A percentile compares a stretch with the other conserved stretches of the same genome.
phyloP scores from a whole-genome alignment of 2,113 vertebrate genomes.

The Menidia beryllina region DNA sequence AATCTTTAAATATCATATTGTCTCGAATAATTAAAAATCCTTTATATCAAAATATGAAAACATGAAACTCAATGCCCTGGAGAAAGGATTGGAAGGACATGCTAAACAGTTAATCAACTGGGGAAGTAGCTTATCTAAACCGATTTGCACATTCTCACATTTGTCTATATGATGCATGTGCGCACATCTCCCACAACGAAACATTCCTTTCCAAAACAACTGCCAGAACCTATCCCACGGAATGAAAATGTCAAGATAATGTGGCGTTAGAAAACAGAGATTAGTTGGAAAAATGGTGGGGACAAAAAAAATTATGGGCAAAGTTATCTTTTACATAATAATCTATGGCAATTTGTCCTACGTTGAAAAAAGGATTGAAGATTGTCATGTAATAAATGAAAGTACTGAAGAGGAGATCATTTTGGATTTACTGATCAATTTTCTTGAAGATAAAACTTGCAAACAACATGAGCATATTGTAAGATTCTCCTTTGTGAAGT shows the following conservation, averaged over 20 bases:
- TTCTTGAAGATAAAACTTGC: background rate
- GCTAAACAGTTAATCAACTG: slow-evolving; percentile 20
- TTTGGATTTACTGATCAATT: slow-evolving; percentile 3
- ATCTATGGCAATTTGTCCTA: too few species aligned
- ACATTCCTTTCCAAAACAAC: background rate
- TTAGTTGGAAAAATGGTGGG: background rate
- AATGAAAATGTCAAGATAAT: background rate
- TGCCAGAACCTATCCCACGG: background rate
- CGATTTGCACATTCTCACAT: too few species aligned
- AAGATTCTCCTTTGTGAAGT: background rate
- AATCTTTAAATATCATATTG: slow-evolving; percentile 48
- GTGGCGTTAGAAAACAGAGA: background rate
- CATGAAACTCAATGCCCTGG: slow-evolving; percentile 27
- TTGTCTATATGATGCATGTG: background rate
- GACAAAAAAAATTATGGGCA: slow-evolving; percentile 39
- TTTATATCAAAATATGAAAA: slow-evolving; percentile 6
- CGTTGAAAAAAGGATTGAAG: slow-evolving; percentile 14
- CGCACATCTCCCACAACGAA: background rate
- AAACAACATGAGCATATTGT: background rate
- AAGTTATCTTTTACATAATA: background rate
- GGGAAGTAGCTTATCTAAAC: slow-evolving; percentile 13
- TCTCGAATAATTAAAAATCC: slow-evolving; percentile 51
- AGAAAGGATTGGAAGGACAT: slow-evolving; percentile 2
- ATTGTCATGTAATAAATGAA: too few species aligned
- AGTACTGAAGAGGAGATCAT: background rate